A percentile compares a stretch with the other conserved stretches of the same genome.
Evolutionary conservation across 2,797 vertebrate genomes (phyloP).

Genomic region (Brotula barbata): DNA sequence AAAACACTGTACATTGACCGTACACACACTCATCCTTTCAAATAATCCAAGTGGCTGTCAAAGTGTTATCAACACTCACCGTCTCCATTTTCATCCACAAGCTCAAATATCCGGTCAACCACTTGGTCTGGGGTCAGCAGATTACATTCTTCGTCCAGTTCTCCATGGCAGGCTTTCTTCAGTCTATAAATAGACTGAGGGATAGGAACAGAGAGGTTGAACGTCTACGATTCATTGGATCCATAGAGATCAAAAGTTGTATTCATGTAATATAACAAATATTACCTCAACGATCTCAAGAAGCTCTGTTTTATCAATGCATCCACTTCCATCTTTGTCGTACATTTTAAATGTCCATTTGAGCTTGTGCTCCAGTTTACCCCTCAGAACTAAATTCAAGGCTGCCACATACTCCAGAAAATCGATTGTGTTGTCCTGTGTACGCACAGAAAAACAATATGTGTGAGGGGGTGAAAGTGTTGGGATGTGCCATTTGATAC

Average conservation of each 20-base stretch:
- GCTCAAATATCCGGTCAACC: constrained; percentile 94
- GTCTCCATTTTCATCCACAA: constrained; percentile 95
- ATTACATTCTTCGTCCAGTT: constrained; percentile 81
- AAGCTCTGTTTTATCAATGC: constrained; percentile 92
- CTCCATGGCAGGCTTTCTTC: constrained; percentile 88
- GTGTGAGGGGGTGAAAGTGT: neutral
- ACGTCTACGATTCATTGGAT: neutral
- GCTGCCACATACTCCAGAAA: constrained; percentile 96
- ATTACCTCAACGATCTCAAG: constrained; percentile 84
- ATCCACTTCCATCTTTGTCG: constrained; percentile 94
- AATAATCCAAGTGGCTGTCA: constrained; percentile 21
- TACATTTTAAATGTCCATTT: constrained; percentile 98
- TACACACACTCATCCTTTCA: neutral
- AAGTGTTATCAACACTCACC: constrained; percentile 75
- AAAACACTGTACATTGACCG: neutral
- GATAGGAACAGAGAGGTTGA: constrained; percentile 42
- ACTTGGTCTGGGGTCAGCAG: constrained; percentile 91
- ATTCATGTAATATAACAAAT: neutral
- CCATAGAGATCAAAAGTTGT: neutral
- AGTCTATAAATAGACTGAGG: constrained; percentile 91
- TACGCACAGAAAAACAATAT: constrained; percentile 10
- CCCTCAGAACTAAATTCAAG: constrained; percentile 91
- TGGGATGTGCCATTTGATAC: neutral
- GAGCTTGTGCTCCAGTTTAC: constrained; percentile 94
- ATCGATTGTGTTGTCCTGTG: constrained; percentile 95